Conservation (phyloP, 1,140 invertebrate species). For the Apis florea region DNA sequence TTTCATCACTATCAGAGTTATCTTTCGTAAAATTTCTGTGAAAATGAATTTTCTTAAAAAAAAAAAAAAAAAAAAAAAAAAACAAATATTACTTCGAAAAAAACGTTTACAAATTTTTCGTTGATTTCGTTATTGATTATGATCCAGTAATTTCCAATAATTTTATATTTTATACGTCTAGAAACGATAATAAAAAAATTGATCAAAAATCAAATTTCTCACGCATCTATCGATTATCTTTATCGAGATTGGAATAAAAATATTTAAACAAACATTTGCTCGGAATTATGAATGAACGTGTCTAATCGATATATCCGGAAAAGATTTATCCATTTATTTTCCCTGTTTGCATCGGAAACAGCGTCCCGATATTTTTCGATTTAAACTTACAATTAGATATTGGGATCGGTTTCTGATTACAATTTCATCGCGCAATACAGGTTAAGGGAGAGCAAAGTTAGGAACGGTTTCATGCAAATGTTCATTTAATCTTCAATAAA, state of each 20-base stretch:
- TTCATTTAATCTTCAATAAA: neutral
- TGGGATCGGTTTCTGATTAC: neutral
- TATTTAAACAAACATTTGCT: too few species aligned
- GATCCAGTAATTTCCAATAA: too few species aligned
- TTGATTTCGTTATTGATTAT: too few species aligned
- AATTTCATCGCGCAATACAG: neutral
- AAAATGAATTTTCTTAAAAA: neutral
- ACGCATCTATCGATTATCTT: too few species aligned
- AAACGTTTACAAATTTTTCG: too few species aligned
- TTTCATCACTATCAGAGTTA: neutral
- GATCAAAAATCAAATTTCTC: too few species aligned
- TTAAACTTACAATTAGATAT: neutral
- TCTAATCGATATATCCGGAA: neutral
- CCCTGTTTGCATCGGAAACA: neutral
- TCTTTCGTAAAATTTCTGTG: neutral
- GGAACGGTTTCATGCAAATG: neutral
- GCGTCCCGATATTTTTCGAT: neutral
- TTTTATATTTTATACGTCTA: too few species aligned
- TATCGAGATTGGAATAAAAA: too few species aligned
- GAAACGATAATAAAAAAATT: too few species aligned
- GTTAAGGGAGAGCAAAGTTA: neutral
- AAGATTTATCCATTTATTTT: neutral
- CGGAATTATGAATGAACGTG: too few species aligned
- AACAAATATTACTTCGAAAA: too few species aligned
- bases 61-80: too few species aligned